Percentiles rank a stretch among this genome's conserved stretches.
Conservation (phyloP, 2,888 invertebrate genomes). For the Acheta domesticus region DNA sequence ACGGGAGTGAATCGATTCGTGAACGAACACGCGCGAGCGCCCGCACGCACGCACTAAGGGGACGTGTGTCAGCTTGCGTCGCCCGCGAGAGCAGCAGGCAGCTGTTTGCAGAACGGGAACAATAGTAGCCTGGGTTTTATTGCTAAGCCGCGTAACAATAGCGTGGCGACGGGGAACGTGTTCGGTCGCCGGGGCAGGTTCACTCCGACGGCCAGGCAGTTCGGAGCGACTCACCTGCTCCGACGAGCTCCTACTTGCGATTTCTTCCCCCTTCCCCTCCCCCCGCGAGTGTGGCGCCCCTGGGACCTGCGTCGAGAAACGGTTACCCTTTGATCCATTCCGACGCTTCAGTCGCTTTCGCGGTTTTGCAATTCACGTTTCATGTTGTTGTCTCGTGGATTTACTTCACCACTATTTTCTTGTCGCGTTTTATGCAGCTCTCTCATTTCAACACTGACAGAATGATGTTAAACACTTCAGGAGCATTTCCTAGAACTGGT, state of each 20-base stretch:
- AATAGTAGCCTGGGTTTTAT: slow-evolving; percentile 9
- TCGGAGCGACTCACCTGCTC: background rate
- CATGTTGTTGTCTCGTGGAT: no score
- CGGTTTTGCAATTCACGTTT: background rate
- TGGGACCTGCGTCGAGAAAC: background rate
- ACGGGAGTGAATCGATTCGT: no score
- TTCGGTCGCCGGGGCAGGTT: background rate
- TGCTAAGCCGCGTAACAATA: background rate
- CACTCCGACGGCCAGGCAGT: background rate
- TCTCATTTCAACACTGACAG: no score
- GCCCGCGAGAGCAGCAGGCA: background rate
- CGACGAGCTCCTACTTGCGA: background rate
- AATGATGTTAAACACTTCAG: no score
- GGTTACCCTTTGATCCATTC: no score
- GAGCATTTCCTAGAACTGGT: no score
- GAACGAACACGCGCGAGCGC: no score
- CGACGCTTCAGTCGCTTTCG: background rate
- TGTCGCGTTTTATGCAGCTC: no score
- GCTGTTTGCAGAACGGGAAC: background rate
- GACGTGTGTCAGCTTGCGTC: slow-evolving; percentile 1
- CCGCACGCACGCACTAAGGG: background rate
- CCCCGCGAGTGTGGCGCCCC: background rate
- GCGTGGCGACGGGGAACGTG: background rate
- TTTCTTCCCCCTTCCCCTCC: no score
- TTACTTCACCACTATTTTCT: no score